Evolutionary conservation across 2,797 vertebrate species (phyloP).

Genomic region (Phoxinus dragarum): DNA sequence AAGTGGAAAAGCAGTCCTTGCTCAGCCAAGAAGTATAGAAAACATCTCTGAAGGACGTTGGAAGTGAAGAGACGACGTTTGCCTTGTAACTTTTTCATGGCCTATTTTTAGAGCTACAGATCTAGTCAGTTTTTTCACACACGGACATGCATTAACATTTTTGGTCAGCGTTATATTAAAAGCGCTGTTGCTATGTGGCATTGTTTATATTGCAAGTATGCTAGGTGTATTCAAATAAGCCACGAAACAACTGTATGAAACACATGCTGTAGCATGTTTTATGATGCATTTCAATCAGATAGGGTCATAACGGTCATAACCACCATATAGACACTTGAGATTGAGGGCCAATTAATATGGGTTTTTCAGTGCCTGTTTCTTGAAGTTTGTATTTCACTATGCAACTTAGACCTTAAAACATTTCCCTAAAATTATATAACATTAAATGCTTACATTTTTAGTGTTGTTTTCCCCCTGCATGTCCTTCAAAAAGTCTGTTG

Average conservation of each 20-base stretch:
- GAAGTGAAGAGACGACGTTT: conserved; percentile 4
- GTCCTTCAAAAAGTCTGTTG: background rate
- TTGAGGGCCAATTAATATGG: background rate
- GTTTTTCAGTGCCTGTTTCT: background rate
- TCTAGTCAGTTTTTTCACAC: background rate
- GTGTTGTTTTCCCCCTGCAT: background rate
- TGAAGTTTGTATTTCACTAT: background rate
- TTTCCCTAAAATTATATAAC: background rate
- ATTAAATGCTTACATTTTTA: background rate
- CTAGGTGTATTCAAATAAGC: background rate
- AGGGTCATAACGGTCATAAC: background rate
- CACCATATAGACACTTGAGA: background rate
- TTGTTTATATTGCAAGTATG: background rate
- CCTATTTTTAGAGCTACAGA: conserved; percentile 18
- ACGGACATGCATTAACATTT: background rate
- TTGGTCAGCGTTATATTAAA: conserved; percentile 6
- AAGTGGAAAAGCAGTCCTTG: background rate
- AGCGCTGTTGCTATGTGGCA: background rate
- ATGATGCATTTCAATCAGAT: background rate
- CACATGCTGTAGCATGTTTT: background rate
- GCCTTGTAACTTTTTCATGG: conserved; percentile 29
- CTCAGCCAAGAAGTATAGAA: background rate
- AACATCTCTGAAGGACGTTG: conserved; percentile 21
- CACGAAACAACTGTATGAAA: background rate
- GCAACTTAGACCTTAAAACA: background rate